Evolutionary conservation across 2,113 vertebrate genomes (phyloP).

Genomic region (Sander lucioperca): DNA sequence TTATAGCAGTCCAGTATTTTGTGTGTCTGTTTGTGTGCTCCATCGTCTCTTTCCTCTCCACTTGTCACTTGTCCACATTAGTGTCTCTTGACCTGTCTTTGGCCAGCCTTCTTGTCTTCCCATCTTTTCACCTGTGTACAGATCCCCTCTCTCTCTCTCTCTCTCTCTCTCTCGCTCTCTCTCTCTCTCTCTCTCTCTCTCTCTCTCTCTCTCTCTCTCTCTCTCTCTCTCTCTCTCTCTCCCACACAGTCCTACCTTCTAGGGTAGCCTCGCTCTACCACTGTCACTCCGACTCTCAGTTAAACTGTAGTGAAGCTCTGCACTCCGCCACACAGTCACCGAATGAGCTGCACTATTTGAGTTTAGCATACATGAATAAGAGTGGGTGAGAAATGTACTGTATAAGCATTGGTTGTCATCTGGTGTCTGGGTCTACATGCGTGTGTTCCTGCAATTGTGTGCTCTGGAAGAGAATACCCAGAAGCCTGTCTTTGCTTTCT

Average conservation of each 20-base stretch:
- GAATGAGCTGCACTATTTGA: constrained; percentile 20
- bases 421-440: constrained; percentile 28
- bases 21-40: constrained; percentile 24
- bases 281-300: constrained; percentile 49
- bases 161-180: constrained; percentile 31
- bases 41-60: constrained; percentile 42
- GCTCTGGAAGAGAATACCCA: constrained; percentile 64
- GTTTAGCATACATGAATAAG: constrained; percentile 49
- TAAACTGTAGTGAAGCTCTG: constrained; percentile 1
- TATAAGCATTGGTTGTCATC: constrained; percentile 61
- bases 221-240: constrained; percentile 20
- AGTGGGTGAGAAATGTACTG: constrained; percentile 35
- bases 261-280: constrained; percentile 29
- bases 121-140: constrained; percentile 58
- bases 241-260: constrained; percentile 28
- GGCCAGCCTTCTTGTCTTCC: constrained; percentile 44
- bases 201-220: neutral
- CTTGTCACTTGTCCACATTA: constrained; percentile 26
- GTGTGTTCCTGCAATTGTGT: constrained; percentile 48
- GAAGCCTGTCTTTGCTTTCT: constrained; percentile 74
- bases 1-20: constrained; percentile 24
- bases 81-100: constrained; percentile 61
- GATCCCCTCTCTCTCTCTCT: neutral
- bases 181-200: neutral
- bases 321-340: constrained; percentile 25